Base-by-base conservation (phyloP, 2,113 vertebrate genomes). In the Eolophus roseicapilla region DNA sequence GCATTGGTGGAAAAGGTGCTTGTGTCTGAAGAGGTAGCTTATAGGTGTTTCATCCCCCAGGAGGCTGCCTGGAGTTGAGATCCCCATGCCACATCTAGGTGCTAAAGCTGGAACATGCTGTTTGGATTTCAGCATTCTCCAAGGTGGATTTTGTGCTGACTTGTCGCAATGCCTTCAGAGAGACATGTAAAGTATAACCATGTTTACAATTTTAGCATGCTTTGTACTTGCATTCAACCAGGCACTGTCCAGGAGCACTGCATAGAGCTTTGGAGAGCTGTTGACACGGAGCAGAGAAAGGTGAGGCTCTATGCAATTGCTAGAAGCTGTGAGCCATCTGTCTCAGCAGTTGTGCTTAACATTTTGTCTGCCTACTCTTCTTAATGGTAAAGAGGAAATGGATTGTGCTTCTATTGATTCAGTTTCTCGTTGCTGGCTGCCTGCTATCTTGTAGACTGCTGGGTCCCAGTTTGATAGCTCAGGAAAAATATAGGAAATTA, bases 391-490 rank as follows among this genome's bases (percentile, higher is more conserved):
- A 28, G 29, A 71, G 33, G 46, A 70, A 62, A 65, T n/a, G 31
- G 47, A 49, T 10, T 33, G 41, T 64, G 63, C 55, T 59, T 13
- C 37, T 68, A 14, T 31, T 60, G 11, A 31, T 35, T 49, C 41
- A 43, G 19, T 29, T 69, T 80, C 49, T 55, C 3, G 0, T 86
- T 90, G 96, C 60, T 97, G 92, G 75, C 82, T 70, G 73, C 80
- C 62, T 25, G 86, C 57, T 80, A 43, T 9, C 53, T 95, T 94
- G 60, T 96, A 98, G 52, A 91, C 70, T 96, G 35, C 47, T 75
- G 83, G 96, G 95, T 44, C 95, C 96, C 93, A 97, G 96, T 91
- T 68, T 97, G 92, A 97, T 60, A 35, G 96, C 96, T 98, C 95
- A 93, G 29, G 13, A 33, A 50, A 71, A 57, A 37, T 0, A 67